Base-by-base conservation (phyloP, 1,140 invertebrate genomes). In the Thalassaphorura encarpata region DNA sequence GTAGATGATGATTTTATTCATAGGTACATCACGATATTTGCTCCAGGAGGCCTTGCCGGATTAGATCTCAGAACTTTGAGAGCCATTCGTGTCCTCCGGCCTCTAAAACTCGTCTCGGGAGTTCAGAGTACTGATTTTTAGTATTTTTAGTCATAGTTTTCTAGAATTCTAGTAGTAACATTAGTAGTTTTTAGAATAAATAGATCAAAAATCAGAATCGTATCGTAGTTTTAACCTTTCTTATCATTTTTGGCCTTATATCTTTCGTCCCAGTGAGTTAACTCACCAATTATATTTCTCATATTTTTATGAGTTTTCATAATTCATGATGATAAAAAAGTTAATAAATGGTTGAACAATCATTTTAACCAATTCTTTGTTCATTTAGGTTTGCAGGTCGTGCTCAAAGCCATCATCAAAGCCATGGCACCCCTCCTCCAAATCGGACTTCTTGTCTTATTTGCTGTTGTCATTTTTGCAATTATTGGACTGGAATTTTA, bases 401-500 rank as follows among this genome's bases (percentile, higher is more conserved):
- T 99, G 74, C 81, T 99, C 76, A 99, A 99, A 81, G 99, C 97
- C 68, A 99, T 99, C 76, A 95, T 99, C 76, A 97, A 97, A 78
- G 97, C 97, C 62, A 99, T 99, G 96, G 96, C 95, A 67, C 97
- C 97, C 67, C 80, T 99, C 75, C 84, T 99, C 72, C 97, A 99
- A 80, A 99, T 99, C 73, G 95, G 93, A 71, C 80, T 99, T 72
- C 80, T 99, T 77, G 97, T 99, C 73, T 83, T 99, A 72, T 99
- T 99, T 77, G 96, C 95, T 72, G 99, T 99, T 77, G 90, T 99
- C 76, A 99, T 99, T 78, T 99, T 99, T 78, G 97, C 97, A 78
- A 99, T 99, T 74, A 98, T 99, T 73, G 97, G 97, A 70, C 84
- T 99, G 75, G 97, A 99, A 81, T 98, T 99, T 81, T 99, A 99